These are phyloP conservation scores for Phyllopteryx taeniolatus DNA, from an alignment of 2,113 vertebrate species.

Conservation along the genomic window DNA sequence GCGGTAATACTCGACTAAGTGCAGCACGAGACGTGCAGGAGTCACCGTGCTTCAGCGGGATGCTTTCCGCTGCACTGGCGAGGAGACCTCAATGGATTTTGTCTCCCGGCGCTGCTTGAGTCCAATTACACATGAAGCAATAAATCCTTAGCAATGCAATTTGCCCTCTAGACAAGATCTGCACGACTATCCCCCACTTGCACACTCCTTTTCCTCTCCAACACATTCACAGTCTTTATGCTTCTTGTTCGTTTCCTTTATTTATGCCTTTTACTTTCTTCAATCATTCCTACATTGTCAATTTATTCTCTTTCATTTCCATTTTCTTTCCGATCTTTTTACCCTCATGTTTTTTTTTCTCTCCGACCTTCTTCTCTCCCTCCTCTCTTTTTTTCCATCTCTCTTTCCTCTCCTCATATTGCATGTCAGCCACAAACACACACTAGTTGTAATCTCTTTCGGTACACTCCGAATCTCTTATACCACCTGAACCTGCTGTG, in stretches of 20 bases:
- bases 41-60: slow-evolving; percentile 34
- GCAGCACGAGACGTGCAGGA: slow-evolving; percentile 23
- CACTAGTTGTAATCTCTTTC: too few species aligned
- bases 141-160: slow-evolving; percentile 76
- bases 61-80: slow-evolving; percentile 32
- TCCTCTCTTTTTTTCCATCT: too few species aligned
- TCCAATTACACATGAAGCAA: slow-evolving; percentile 76
- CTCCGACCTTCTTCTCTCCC: slow-evolving; percentile 34
- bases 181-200: slow-evolving; percentile 35
- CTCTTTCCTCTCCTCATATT: neutral
- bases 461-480: neutral
- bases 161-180: slow-evolving; percentile 68
- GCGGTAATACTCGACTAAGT: slow-evolving; percentile 6
- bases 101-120: slow-evolving; percentile 69
- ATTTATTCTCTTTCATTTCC: neutral
- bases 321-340: slow-evolving; percentile 1
- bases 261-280: slow-evolving; percentile 14
- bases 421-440: neutral
- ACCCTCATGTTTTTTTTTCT: slow-evolving; percentile 1
- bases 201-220: slow-evolving; percentile 19
- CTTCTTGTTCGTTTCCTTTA: slow-evolving; percentile 16
- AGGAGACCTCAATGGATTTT: slow-evolving; percentile 67
- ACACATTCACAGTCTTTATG: slow-evolving; percentile 9
- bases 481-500: neutral
- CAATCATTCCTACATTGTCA: slow-evolving; percentile 13